Evolutionary conservation across 2,113 vertebrate genomes (phyloP), one percentile per base, ranked within the genome.

Genomic region (Cyphomyrus discorhynchus): DNA sequence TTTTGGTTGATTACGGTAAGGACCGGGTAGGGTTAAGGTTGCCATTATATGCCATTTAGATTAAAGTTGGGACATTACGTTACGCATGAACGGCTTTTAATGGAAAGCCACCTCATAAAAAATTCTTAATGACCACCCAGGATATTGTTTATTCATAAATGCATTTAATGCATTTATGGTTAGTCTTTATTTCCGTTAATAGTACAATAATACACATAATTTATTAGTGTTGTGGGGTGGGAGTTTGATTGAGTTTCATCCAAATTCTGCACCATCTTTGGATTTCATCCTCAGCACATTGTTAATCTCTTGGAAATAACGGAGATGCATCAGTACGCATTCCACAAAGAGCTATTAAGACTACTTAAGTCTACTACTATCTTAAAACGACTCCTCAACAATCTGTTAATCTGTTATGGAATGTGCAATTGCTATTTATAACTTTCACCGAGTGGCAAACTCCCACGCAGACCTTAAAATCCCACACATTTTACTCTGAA

Each of bases 331-430:
- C 49, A 35, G 15, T 53, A 39, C 10, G 31, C 85, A 53, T 53
- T 87, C 85, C 85, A 87, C 50, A 56, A 87, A 87, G 49, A 56
- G 49, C 5, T 53, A 87, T 87, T 53, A 56, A 53, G 85, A 56
- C 85, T 19, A 53, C 50, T 87, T 87, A 87, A 56, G 85, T 53
- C 85, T 56, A 49, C 49, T 87, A 35, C n/a, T 56, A 87, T 87
- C 49, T 87, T 87, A 39, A 87, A 49, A 35, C 39, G 13, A 53
- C 85, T 87, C 49, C 50, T 87, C 50, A 27, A 27, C 13, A 87
- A 53, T 56, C n/a, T 47, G 46, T 24, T n/a, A 50, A 27, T 50
- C 47, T 50, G 15, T 56, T 53, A 21, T 53, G 31, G 85, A 87
- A 53, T 87, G 50, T 31, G 50, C 47, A 50, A 35, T 87, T 52